Evolutionary conservation across 2,797 vertebrate species (phyloP).

Genomic region (Falco peregrinus): DNA sequence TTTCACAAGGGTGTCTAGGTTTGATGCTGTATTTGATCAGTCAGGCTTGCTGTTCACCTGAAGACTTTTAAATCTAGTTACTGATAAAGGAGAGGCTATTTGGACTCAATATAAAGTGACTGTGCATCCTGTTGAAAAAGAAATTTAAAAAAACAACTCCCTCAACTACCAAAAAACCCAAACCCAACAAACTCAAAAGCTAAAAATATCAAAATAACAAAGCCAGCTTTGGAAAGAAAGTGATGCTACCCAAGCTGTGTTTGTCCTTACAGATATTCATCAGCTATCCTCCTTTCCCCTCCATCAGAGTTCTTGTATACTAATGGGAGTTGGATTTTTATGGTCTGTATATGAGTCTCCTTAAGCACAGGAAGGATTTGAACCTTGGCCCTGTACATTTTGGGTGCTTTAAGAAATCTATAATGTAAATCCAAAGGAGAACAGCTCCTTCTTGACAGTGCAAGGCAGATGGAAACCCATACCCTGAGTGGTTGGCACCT

Average conservation of each 20-base stretch:
- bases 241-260: not conserved
- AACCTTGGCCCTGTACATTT: not conserved
- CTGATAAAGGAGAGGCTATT: not conserved
- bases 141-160: not conserved
- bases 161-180: rapidly evolving
- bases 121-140: not conserved
- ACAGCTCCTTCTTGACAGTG: not conserved
- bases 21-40: not conserved
- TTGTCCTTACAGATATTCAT: not conserved
- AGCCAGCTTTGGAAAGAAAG: not conserved
- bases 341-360: not conserved
- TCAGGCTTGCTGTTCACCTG: not conserved
- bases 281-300: not conserved
- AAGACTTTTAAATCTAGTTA: not conserved
- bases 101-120: not conserved
- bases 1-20: not conserved
- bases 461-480: not conserved
- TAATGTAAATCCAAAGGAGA: not conserved
- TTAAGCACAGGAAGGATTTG: not conserved
- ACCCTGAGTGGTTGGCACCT: not conserved
- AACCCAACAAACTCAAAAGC: not conserved
- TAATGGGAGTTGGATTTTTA: not conserved
- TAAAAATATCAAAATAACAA: not conserved
- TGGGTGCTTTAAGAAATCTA: not conserved
- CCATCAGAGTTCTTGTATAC: not conserved